Conservation (phyloP, 2,797 vertebrate genomes). For the Eulemur coronatus region DNA sequence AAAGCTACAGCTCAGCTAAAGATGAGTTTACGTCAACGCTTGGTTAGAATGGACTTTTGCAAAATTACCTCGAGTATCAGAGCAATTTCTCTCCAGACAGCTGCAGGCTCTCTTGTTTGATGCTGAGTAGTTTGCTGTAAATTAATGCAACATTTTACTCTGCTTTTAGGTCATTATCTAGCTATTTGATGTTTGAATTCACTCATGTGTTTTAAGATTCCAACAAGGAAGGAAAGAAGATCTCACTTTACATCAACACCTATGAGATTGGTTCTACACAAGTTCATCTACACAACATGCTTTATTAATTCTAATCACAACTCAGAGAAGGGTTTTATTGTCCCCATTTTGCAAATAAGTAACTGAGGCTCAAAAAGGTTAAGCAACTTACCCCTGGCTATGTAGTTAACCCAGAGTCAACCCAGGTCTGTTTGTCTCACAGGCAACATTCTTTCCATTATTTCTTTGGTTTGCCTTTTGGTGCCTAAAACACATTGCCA, state of each 20-base stretch:
- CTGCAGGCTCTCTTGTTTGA: conserved; percentile 27
- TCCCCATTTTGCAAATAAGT: neutral
- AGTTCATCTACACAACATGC: too few species aligned
- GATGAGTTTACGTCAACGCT: conserved; percentile 39
- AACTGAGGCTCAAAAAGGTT: neutral
- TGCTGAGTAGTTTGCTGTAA: conserved; percentile 35
- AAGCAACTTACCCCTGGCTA: neutral
- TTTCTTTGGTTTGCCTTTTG: neutral
- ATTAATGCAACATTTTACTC: conserved; percentile 23
- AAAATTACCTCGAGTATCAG: conserved; percentile 54
- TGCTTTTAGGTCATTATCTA: conserved; percentile 33
- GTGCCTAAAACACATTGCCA: neutral
- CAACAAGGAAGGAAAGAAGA: neutral
- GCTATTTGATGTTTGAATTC: conserved; percentile 1
- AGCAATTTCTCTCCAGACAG: conserved; percentile 21
- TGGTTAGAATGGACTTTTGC: conserved; percentile 50
- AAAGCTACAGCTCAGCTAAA: conserved; percentile 55
- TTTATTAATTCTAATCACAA: neutral
- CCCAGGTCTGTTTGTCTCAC: neutral
- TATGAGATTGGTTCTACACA: neutral
- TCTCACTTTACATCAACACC: neutral
- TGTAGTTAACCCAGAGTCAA: neutral
- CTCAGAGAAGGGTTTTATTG: neutral
- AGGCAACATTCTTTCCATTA: neutral
- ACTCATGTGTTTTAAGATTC: conserved; percentile 13